Percentiles rank a stretch among this genome's conserved stretches.
Evolutionary conservation across 2,113 vertebrate genomes (phyloP).

Genomic region (Meles meles): DNA sequence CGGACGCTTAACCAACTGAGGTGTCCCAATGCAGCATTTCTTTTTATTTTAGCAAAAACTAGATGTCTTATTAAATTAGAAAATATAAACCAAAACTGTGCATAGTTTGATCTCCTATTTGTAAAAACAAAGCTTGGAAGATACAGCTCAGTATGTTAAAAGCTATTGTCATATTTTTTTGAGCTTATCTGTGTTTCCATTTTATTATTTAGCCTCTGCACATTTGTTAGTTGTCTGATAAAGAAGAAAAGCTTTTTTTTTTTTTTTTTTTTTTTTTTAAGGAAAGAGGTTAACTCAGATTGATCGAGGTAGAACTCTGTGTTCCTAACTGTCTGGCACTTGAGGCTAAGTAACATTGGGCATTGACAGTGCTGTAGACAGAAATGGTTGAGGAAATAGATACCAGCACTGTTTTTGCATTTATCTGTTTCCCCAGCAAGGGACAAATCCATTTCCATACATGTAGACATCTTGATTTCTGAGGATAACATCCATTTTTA

Average conservation of each 20-base stretch:
- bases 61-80: background rate
- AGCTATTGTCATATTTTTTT: background rate
- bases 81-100: background rate
- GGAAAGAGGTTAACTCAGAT: background rate
- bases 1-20: no score
- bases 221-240: background rate
- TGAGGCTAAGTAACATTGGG: background rate
- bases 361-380: background rate
- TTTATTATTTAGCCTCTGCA: background rate
- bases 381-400: background rate
- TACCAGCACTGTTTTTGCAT: background rate
- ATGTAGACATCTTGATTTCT: background rate
- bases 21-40: background rate
- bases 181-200: background rate
- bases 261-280: background rate
- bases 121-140: background rate
- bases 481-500: background rate
- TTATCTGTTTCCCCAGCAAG: background rate
- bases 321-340: background rate
- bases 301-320: background rate
- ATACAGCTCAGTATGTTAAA: background rate
- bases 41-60: conserved; percentile 1
- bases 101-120: background rate
- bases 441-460: background rate
- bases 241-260: background rate